phyloP scores from a whole-genome alignment of 2,797 vertebrate species.

The Fistularia commersonii region DNA sequence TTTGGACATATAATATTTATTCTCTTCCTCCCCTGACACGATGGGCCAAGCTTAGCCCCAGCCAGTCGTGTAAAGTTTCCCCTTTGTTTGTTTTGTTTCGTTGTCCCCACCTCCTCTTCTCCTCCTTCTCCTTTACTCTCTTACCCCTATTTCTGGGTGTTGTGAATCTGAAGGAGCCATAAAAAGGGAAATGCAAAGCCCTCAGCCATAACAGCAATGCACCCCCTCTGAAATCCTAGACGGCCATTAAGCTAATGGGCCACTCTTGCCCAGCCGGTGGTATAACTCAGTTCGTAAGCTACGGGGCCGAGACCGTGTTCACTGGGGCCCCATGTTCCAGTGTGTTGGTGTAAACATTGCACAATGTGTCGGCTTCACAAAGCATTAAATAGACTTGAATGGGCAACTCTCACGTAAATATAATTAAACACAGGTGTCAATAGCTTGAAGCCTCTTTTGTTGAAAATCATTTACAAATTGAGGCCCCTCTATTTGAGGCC shows the following conservation, averaged over 20 bases:
- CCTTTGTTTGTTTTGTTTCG: conserved; percentile 65
- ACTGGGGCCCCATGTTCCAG: conserved; percentile 55
- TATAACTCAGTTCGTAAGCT: conserved; percentile 59
- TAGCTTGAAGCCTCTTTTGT: conserved; percentile 17
- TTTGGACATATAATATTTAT: no score
- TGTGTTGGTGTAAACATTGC: conserved; percentile 74
- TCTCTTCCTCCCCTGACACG: conserved; percentile 13
- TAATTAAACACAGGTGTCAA: conserved; percentile 65
- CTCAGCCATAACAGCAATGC: conserved; percentile 77
- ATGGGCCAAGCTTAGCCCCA: conserved; percentile 4
- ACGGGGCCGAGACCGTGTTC: conserved; percentile 35
- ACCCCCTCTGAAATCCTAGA: conserved; percentile 80
- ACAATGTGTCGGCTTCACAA: conserved; percentile 62
- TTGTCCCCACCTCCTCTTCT: conserved; percentile 25
- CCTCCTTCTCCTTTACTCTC: conserved; percentile 21
- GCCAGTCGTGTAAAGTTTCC: conserved; percentile 50
- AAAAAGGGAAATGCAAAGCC: conserved; percentile 75
- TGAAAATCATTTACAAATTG: background rate
- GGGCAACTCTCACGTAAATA: conserved; percentile 55
- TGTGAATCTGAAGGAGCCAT: conserved; percentile 75
- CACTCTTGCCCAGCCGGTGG: conserved; percentile 68
- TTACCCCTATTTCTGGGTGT: conserved; percentile 63
- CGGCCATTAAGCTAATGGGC: conserved; percentile 81
- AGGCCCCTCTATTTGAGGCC: no score
- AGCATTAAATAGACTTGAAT: conserved; percentile 67